These are phyloP conservation scores for Leucophenga varia DNA, from an alignment of 1,140 invertebrate genomes.

Conservation along the genomic window DNA sequence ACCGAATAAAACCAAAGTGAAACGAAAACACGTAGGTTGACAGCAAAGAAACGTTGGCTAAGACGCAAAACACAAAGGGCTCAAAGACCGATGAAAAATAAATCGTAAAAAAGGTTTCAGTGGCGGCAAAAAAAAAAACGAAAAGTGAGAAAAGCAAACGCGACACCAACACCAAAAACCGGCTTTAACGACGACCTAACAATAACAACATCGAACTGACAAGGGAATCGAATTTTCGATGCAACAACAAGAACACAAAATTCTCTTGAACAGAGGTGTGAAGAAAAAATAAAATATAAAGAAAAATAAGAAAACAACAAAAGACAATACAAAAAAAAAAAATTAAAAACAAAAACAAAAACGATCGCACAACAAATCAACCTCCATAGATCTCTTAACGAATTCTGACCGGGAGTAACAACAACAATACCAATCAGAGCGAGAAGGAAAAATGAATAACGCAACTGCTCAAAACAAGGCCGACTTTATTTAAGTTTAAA, in stretches of 20 bases:
- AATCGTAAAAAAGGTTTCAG: too few relatives aligned
- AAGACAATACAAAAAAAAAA: slow-evolving; percentile 38
- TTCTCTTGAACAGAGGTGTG: slow-evolving; percentile 40
- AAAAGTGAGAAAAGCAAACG: slow-evolving; percentile 50
- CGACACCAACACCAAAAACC: slow-evolving; percentile 52
- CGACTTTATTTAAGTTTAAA: too few relatives aligned
- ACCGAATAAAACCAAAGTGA: too few relatives aligned
- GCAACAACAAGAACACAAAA: background rate
- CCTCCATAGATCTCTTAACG: too few relatives aligned
- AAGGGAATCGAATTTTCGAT: slow-evolving; percentile 12
- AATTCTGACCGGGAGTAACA: slow-evolving; percentile 8
- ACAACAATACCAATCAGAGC: background rate
- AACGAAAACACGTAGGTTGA: slow-evolving; percentile 15
- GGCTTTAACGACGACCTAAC: too few relatives aligned
- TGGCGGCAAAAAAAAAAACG: background rate
- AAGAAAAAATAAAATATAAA: slow-evolving; percentile 53
- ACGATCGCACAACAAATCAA: slow-evolving; percentile 19
- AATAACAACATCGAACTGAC: too few relatives aligned
- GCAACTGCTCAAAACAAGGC: too few relatives aligned
- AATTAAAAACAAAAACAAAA: slow-evolving; percentile 42
- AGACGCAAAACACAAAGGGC: slow-evolving; percentile 19
- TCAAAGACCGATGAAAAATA: too few relatives aligned
- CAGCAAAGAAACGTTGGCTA: background rate
- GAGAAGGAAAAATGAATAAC: too few relatives aligned
- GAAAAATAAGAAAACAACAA: slow-evolving; percentile 12